Evolutionary conservation across 2,888 invertebrate genomes (phyloP), one percentile per base, ranked within the genome.

Genomic region (Agonopterix arenella): DNA sequence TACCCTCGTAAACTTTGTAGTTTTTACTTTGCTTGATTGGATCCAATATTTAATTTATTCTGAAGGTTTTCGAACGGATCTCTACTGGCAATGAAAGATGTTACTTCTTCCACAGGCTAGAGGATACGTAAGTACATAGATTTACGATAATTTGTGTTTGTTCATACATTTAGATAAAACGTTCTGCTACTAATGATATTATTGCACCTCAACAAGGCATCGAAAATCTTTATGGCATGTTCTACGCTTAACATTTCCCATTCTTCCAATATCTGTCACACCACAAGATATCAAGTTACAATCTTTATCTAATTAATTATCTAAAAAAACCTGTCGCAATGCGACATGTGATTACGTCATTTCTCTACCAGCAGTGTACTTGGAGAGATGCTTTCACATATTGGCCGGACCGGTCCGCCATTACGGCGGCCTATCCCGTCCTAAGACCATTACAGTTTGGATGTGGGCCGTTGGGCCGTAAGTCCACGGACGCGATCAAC

Each of bases 351-450:
- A 36, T 49, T 40, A 52, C 47, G 52, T 52, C 52, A 52, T 11
- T 3, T 13, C 16, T 9, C 37, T 40, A 47, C 37, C 10, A n/a
- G 36, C 65, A 61, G 67, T 70, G 72, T 73, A 70, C 69, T 53
- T 52, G 45, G 46, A 56, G 56, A 48, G 53, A 54, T 61, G 68
- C 67, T 71, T 69, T 66, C 70, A 67, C 71, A 79, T 82, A 83
- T 80, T 79, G 74, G 73, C 66, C 62, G 70, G 74, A 71, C 65
- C 63, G 71, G 65, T 59, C 73, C 65, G 70, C 73, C 68, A 76
- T 82, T 73, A 79, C 70, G 53, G 54, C 64, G 67, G 66, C 70
- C 66, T 68, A 73, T 79, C 53, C 67, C 65, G 54, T 60, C 66
- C 62, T 13, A 9, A 11, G 11, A n/a, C 40, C 43, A 43, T 43